Evolutionary conservation across 1,140 invertebrate species (phyloP).

Genomic region (Mylabris phalerata): DNA sequence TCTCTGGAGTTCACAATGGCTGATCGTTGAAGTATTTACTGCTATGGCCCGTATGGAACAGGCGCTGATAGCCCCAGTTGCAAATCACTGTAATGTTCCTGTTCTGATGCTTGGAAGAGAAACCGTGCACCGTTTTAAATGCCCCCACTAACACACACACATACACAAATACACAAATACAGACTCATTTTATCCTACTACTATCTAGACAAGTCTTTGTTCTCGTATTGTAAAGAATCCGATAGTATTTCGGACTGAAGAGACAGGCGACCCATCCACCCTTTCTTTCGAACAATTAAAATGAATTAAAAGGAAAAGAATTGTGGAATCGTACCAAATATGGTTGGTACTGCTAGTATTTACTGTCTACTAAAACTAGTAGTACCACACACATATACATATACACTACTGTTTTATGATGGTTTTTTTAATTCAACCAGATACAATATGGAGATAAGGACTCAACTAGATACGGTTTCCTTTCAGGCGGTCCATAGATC

Average conservation of each 20-base stretch:
- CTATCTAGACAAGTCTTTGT: too few relatives aligned
- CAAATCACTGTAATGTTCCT: constrained; percentile 39
- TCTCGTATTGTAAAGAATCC: too few relatives aligned
- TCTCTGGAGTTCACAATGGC: constrained; percentile 36
- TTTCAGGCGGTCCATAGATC: constrained; percentile 36
- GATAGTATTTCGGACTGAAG: too few relatives aligned
- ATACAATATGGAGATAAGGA: constrained; percentile 31
- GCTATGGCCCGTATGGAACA: constrained; percentile 30
- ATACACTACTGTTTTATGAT: too few relatives aligned
- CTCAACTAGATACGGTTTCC: constrained; percentile 30
- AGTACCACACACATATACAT: too few relatives aligned
- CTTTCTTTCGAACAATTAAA: too few relatives aligned
- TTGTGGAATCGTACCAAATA: too few relatives aligned
- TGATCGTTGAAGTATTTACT: constrained; percentile 38
- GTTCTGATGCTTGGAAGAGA: constrained; percentile 18
- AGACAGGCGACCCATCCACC: too few relatives aligned
- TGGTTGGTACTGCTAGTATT: too few relatives aligned
- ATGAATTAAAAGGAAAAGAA: too few relatives aligned
- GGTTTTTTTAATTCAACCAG: constrained; percentile 22
- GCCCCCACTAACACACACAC: constrained; percentile 3
- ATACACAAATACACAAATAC: neutral
- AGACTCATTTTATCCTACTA: too few relatives aligned
- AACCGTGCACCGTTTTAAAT: constrained; percentile 12
- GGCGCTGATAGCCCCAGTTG: constrained; percentile 36
- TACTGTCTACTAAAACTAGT: too few relatives aligned